Evolutionary conservation across 2,888 invertebrate genomes (phyloP).

Genomic region (Epistrophe eligans): DNA sequence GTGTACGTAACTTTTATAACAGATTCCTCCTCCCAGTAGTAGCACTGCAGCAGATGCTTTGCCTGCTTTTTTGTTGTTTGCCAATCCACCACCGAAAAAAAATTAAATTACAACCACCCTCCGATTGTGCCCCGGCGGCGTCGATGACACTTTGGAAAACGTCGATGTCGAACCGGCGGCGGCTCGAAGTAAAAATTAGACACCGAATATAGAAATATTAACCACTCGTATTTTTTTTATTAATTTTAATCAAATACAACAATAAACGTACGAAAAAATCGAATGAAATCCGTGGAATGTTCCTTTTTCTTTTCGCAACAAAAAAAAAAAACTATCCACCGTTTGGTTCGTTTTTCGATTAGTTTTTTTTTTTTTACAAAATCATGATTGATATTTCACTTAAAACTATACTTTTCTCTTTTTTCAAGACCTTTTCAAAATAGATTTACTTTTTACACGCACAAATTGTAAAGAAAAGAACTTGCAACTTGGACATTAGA

Average conservation of each 20-base stretch:
- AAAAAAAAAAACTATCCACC: conserved; percentile 15
- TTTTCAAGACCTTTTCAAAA: conserved; percentile 11
- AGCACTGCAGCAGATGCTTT: conserved; percentile 46
- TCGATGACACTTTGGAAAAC: conserved; percentile 32
- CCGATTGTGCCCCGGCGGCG: conserved; percentile 51
- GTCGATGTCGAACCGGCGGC: conserved; percentile 46
- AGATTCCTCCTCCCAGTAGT: conserved; percentile 16
- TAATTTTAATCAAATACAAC: conserved; percentile 37
- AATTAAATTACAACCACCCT: conserved; percentile 45
- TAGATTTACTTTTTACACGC: conserved; percentile 37
- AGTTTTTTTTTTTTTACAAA: neutral
- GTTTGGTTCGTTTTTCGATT: conserved; percentile 4
- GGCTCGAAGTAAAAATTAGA: conserved; percentile 42
- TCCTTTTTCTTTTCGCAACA: conserved; percentile 44
- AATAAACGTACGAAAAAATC: conserved; percentile 14
- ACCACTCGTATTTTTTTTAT: conserved; percentile 16
- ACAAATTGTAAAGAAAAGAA: conserved; percentile 50
- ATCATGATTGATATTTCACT: neutral
- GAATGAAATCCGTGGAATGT: conserved; percentile 55
- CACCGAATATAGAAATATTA: neutral
- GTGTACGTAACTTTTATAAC: conserved; percentile 4
- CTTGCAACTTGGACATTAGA: conserved; percentile 36
- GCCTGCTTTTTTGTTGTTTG: conserved; percentile 19
- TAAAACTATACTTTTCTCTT: conserved; percentile 1
- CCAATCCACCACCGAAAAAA: conserved; percentile 65